Evolutionary conservation across 2,888 invertebrate species (phyloP).

Genomic region (Fabriciana adippe): DNA sequence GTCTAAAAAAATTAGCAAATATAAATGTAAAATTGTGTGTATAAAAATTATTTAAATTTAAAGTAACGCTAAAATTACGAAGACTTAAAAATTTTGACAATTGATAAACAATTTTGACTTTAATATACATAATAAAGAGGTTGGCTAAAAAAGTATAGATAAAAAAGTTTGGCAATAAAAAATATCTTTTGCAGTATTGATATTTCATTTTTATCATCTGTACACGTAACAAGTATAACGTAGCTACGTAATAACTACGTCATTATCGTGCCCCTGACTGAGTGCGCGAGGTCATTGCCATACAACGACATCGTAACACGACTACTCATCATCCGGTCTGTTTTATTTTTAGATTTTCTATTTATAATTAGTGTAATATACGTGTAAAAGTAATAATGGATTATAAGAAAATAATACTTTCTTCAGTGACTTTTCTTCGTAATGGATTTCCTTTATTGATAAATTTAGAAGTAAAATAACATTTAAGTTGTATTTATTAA

Average conservation of each 20-base stretch:
- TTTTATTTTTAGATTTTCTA: too few species aligned
- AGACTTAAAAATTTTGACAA: too few species aligned
- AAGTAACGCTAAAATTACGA: not conserved
- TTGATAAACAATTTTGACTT: too few species aligned
- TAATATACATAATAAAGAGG: too few species aligned
- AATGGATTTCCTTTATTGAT: too few species aligned
- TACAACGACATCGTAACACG: conserved; percentile 16
- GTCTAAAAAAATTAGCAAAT: not conserved
- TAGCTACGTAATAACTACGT: conserved; percentile 25
- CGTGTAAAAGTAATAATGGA: too few species aligned
- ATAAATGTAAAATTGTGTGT: conserved; percentile 34
- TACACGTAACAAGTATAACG: conserved; percentile 5
- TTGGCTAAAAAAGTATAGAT: too few species aligned
- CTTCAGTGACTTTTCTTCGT: too few species aligned
- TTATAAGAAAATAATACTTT: too few species aligned
- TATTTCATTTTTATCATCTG: not conserved
- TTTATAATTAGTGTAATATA: too few species aligned
- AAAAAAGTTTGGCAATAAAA: conserved; percentile 16
- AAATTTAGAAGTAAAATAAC: too few species aligned
- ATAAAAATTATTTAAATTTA: conserved; percentile 10
- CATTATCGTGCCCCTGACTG: conserved; percentile 42
- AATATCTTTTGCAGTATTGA: not conserved
- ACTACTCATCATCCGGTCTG: not conserved
- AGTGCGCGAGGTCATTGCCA: conserved; percentile 42
- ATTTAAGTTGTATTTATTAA: too few species aligned